Conservation (phyloP, 2,888 invertebrate genomes). For the Carcina quercana region DNA sequence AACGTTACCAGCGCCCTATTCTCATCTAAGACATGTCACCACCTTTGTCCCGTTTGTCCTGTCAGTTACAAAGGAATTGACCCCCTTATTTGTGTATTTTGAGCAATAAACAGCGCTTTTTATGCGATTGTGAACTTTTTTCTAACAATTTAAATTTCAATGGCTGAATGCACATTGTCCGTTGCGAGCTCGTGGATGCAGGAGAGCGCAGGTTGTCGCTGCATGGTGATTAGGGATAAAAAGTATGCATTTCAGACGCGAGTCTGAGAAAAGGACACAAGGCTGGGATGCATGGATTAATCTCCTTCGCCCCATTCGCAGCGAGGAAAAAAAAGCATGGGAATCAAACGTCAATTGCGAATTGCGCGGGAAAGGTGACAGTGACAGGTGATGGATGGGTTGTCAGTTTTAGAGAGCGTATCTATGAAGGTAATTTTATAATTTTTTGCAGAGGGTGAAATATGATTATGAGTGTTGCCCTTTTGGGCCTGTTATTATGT, state of each 20-base stretch:
- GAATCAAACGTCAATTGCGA: conserved; percentile 47
- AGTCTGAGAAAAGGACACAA: neutral
- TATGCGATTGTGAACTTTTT: conserved; percentile 65
- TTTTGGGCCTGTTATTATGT: no score
- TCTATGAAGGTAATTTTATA: no score
- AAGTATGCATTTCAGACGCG: neutral
- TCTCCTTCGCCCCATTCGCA: no score
- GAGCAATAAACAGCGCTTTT: conserved; percentile 73
- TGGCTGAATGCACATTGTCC: conserved; percentile 69
- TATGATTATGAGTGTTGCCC: no score
- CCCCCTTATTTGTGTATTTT: conserved; percentile 74
- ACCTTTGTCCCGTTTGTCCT: conserved; percentile 67
- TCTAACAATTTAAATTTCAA: conserved; percentile 56
- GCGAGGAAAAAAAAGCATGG: conserved; percentile 51
- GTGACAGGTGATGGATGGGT: conserved; percentile 39
- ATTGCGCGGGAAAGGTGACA: conserved; percentile 53
- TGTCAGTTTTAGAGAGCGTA: conserved; percentile 11
- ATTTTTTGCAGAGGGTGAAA: no score
- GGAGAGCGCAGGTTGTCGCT: conserved; percentile 41
- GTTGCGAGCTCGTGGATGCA: conserved; percentile 72
- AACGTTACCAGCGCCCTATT: conserved; percentile 46
- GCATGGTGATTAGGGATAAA: conserved; percentile 68
- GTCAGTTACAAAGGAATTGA: conserved; percentile 69
- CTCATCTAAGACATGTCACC: conserved; percentile 59
- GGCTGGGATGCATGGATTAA: no score